These are phyloP conservation scores for Sebastes taczanowskii DNA, from an alignment of 2,797 vertebrate genomes.

Conservation along the genomic window DNA sequence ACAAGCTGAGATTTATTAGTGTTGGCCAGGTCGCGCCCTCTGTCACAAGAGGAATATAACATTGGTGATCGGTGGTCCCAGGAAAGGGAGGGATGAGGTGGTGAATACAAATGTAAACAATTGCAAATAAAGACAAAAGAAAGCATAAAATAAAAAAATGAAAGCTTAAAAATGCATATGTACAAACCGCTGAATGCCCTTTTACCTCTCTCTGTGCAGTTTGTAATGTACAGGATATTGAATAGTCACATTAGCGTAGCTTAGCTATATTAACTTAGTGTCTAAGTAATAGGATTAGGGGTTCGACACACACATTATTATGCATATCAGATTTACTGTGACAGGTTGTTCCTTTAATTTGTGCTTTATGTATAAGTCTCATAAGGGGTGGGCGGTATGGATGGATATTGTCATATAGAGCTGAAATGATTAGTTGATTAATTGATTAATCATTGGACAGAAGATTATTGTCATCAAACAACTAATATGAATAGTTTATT, in stretches of 20 bases:
- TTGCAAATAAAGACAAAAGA: neutral
- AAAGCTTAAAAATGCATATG: too few species aligned
- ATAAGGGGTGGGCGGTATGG: too few species aligned
- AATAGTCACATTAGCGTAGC: neutral
- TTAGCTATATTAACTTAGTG: neutral
- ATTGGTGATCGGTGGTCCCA: neutral
- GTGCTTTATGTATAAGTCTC: too few species aligned
- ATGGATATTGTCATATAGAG: too few species aligned
- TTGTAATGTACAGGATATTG: neutral
- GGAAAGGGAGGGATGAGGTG: neutral
- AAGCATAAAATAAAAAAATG: neutral
- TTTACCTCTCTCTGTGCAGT: neutral
- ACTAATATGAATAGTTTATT: too few species aligned
- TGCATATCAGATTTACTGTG: too few species aligned
- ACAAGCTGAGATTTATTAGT: constrained; percentile 43
- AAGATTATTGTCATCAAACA: too few species aligned
- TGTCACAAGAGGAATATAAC: neutral
- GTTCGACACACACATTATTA: too few species aligned
- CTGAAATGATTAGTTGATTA: too few species aligned
- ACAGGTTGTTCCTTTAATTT: too few species aligned
- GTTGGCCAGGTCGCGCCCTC: neutral
- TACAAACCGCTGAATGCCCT: neutral
- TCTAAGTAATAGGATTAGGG: too few species aligned
- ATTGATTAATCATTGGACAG: too few species aligned
- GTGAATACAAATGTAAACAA: neutral